Conservation (phyloP, 2,888 invertebrate genomes). For the Eupithecia subfuscata region DNA sequence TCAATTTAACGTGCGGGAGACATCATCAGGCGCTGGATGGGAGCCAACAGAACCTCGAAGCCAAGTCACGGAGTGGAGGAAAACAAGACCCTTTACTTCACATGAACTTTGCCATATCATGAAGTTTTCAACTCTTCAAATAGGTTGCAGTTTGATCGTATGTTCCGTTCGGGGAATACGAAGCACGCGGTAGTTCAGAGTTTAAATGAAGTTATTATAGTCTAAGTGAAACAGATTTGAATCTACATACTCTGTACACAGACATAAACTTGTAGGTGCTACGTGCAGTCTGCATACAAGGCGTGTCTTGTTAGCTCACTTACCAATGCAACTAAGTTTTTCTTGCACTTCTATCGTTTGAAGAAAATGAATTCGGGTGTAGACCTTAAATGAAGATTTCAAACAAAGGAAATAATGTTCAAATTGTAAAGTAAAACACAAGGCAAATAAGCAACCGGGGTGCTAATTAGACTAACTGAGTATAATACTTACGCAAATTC, state of each 20-base stretch:
- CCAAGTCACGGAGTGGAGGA: slow-evolving; percentile 61
- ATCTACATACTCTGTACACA: slow-evolving; percentile 2
- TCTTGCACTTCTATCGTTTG: not conserved
- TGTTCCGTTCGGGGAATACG: slow-evolving; percentile 29
- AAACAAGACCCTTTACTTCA: slow-evolving; percentile 60
- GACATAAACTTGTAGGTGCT: slow-evolving; percentile 5
- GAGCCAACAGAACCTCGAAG: slow-evolving; percentile 59
- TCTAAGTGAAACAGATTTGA: slow-evolving; percentile 1
- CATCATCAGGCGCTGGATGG: slow-evolving; percentile 68
- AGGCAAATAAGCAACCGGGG: slow-evolving; percentile 24
- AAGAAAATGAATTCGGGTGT: slow-evolving; percentile 11
- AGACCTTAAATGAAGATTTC: slow-evolving; percentile 22
- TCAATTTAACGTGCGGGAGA: slow-evolving; percentile 73
- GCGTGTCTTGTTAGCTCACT: slow-evolving; percentile 17
- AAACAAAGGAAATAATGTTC: slow-evolving; percentile 25
- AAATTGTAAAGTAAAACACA: slow-evolving; percentile 18
- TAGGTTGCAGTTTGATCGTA: slow-evolving; percentile 28
- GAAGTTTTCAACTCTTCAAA: slow-evolving; percentile 40
- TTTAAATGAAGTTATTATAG: slow-evolving; percentile 20
- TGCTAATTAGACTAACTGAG: slow-evolving; percentile 32
- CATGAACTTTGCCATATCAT: slow-evolving; percentile 50
- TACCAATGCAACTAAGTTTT: slow-evolving; percentile 12
- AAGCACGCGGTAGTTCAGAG: slow-evolving; percentile 19
- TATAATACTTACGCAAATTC: slow-evolving; percentile 26
- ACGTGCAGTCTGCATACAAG: slow-evolving; percentile 11